A percentile compares a stretch with the other conserved stretches of the same genome.
phyloP scores from a whole-genome alignment of 1,140 invertebrate species.

The Drosophila asahinai region DNA sequence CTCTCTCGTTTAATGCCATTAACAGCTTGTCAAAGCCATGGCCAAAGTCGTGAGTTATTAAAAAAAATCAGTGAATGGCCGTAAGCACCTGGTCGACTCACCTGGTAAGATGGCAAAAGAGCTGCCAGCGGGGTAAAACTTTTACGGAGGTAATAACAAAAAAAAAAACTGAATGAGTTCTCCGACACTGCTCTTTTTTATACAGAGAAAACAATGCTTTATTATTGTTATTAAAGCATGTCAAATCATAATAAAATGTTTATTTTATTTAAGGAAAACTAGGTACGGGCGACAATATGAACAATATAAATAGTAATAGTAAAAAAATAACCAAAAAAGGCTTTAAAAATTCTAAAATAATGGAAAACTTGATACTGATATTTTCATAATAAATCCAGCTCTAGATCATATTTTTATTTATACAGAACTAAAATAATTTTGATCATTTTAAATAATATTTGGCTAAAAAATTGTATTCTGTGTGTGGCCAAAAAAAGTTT shows the following conservation, averaged over 20 bases:
- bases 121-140: constrained; percentile 29
- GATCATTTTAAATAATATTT: neutral
- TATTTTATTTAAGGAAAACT: no score
- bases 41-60: constrained; percentile 59
- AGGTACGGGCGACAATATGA: no score
- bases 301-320: no score
- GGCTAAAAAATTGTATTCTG: neutral
- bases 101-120: neutral
- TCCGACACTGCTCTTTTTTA: no score
- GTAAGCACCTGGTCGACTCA: constrained; percentile 33
- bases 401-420: neutral
- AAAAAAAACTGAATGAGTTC: constrained; percentile 17
- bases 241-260: no score
- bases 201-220: neutral
- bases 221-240: neutral
- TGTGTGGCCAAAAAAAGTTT: constrained; percentile 21
- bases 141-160: constrained; percentile 14
- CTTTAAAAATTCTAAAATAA: no score
- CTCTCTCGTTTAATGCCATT: constrained; percentile 61
- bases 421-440: neutral
- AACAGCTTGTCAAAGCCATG: constrained; percentile 63
- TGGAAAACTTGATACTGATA: no score
- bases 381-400: no score
- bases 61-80: constrained; percentile 49
- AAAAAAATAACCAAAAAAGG: no score